Percentiles rank a stretch among this genome's conserved stretches.
Evolutionary conservation across 1,140 invertebrate genomes (phyloP).

Genomic region (Chironomus striatipennis): DNA sequence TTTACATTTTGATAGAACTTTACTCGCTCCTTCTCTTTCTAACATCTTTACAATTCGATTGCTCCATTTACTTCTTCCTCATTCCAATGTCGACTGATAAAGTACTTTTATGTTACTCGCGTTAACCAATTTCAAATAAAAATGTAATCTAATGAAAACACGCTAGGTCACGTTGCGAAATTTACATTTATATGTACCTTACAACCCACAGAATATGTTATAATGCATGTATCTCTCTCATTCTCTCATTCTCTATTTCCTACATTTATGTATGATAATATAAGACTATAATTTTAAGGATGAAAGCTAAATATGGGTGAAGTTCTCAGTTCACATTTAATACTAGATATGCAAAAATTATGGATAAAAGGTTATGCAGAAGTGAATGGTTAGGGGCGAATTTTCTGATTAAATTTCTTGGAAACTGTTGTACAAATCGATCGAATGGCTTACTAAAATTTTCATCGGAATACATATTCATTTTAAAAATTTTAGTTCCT

Average conservation of each 20-base stretch:
- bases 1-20: slow-evolving; percentile 5
- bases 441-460: too few species aligned
- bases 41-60: background rate
- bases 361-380: too few species aligned
- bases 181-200: slow-evolving; percentile 11
- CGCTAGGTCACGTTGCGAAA: slow-evolving; percentile 11
- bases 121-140: slow-evolving; percentile 14
- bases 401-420: too few species aligned
- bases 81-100: background rate
- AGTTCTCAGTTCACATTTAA: background rate
- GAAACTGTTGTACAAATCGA: too few species aligned
- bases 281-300: slow-evolving; percentile 11
- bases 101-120: background rate
- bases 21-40: background rate
- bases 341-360: too few species aligned
- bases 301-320: slow-evolving; percentile 7
- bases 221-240: background rate
- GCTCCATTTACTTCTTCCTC: background rate
- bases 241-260: background rate
- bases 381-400: too few species aligned
- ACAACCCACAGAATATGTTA: background rate
- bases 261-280: background rate
- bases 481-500: too few species aligned
- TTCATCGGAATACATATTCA: too few species aligned
- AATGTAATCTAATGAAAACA: slow-evolving; percentile 14